These are phyloP conservation scores for Mormyrus lacerda DNA, from an alignment of 2,113 vertebrate genomes.

Conservation along the genomic window DNA sequence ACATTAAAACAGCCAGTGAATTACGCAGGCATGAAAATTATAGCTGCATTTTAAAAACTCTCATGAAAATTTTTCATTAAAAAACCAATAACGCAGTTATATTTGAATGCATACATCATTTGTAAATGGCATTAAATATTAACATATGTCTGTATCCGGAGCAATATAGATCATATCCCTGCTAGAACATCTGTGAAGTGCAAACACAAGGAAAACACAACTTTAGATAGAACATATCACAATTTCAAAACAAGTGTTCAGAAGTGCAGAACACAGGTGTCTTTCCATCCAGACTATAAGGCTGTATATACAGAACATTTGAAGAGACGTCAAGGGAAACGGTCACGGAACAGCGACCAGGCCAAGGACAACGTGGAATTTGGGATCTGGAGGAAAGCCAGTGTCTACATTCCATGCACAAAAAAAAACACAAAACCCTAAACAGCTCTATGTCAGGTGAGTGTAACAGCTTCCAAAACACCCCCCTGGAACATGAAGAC, in stretches of 20 bases:
- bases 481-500: neutral
- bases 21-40: conserved; percentile 8
- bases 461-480: neutral
- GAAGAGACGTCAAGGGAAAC: neutral
- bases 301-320: neutral
- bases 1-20: conserved; percentile 13
- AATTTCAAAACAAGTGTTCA: neutral
- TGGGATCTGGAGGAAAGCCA: neutral
- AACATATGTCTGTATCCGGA: neutral
- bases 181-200: neutral
- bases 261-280: neutral
- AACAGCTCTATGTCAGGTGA: neutral
- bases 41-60: neutral
- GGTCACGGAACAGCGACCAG: neutral
- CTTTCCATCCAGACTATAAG: neutral
- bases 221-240: neutral
- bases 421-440: neutral
- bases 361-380: neutral
- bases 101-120: neutral
- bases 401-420: neutral
- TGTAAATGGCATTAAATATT: neutral
- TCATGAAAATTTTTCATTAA: neutral
- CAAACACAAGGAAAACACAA: neutral
- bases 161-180: neutral
- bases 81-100: neutral